Evolutionary conservation across 2,797 vertebrate genomes (phyloP), one percentile per base, ranked within the genome.

Genomic region (Carduelis carduelis): DNA sequence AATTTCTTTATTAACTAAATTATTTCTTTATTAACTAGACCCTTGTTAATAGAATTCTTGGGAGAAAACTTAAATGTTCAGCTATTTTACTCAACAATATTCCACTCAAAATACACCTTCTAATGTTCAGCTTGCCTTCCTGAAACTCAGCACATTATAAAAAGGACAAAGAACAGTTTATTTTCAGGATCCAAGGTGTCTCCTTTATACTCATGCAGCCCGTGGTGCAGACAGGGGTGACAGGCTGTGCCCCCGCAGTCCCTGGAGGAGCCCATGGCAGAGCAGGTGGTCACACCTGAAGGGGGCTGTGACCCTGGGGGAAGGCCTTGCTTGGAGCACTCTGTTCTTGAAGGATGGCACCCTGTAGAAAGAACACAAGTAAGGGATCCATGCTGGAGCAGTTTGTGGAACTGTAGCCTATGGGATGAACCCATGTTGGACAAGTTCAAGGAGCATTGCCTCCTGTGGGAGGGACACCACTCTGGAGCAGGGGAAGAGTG

Each of bases 161-260:
- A 88, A 90, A 65, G 2, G 8, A 37, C 41, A 72, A 16, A 50
- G 41, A 57, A 6, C 3, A 14, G 10, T 39, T 59, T 56, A 39
- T 22, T 47, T 43, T 23, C 26, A 43, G 34, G 26, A 82, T 17
- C 8, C 0, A 0, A 37, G 10, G 6, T 34, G 61, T 14, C n/a
- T 46, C 10, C 3, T 79, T 61, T 46, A 8, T 32, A 32, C n/a
- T 60, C n/a, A 7, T n/a, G 26, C 15, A 61, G 46, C 17, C 52
- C 0, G 0, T 76, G 52, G 12, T 6, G 39, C 15, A 70, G 37
- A 7, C 39, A 16, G 39, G 39, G 15, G 26, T 44, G 21, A 17
- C 7, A 55, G 71, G 12, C 43, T 78, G 66, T 78, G 5, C 5
- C 18, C 6, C 20, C 37, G 32, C 19, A 64, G 39, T 11, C 47